Evolutionary conservation across 92 coral and sea anemone genomes (phyloP), one percentile per base, ranked within the genome.

Genomic region (Porites divaricata): DNA sequence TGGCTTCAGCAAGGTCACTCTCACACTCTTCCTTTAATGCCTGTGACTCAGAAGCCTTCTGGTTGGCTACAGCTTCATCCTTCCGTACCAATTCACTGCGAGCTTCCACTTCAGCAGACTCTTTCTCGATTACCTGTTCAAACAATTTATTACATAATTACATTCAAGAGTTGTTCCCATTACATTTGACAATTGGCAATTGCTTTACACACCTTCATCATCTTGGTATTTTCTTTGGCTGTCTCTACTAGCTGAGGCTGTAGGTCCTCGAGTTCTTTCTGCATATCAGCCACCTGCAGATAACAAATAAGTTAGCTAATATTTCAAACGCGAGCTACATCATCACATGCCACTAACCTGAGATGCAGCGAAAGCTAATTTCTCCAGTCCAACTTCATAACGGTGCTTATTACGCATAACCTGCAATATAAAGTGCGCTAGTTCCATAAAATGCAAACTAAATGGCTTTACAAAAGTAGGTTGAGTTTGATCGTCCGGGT

Each of bases 41-140:
- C 80, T 97, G 99, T 15, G 99, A 94, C 83, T 95, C 99, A 17
- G 97, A 95, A 25, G 99, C 99, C 70, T 97, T 92, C 67, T 92
- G 94, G 87, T 97, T 97, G 28, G 99, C 98, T 19, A 96, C 94
- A 8, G 99, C 98, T 77, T 97, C 99, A 81, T 97, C 99, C 71
- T 95, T 91, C 77, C 98, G 94, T 67, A 97, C 99, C 68, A 97
- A 86, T 89, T 97, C 96, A 88, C 99, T 97, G 50, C 94, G 93
- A 21, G 98, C 98, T 85, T 95, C 98, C 24, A 97, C 98, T 75
- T 97, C 99, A 48, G 91, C 93, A 6, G 98, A 95, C 74, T 97
- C 99, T 49, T 93, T 97, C 81, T 97, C 99, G 69, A 96, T 96
- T 35, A 96, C 90, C 99, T 96, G 86, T 45, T 57, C 4, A 24